Percentiles rank a stretch among this genome's conserved stretches.
Conservation (phyloP, 2,113 vertebrate genomes). For the Petrocephalus microphthalmus region DNA sequence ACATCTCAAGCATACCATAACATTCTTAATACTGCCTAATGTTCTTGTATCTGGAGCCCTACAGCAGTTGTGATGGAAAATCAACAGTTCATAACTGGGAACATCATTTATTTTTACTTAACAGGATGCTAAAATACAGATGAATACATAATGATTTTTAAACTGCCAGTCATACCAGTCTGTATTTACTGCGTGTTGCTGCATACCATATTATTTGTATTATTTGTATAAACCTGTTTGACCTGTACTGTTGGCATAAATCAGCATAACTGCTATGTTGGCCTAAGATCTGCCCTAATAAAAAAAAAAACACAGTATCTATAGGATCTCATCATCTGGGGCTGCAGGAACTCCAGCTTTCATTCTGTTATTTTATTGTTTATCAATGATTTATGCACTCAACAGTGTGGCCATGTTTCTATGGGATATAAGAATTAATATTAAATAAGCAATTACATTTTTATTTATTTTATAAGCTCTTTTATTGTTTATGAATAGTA, state of each 20-base stretch:
- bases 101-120: neutral
- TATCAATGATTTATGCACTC: neutral
- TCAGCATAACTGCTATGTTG: neutral
- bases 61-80: neutral
- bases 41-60: neutral
- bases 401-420: neutral
- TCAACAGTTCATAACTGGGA: neutral
- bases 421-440: neutral
- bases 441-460: neutral
- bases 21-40: neutral
- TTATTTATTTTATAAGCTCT: neutral
- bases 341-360: neutral
- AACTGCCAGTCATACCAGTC: neutral
- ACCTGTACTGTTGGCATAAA: neutral
- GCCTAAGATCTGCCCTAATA: neutral
- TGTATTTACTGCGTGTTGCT: neutral
- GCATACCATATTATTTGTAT: neutral
- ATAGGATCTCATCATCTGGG: neutral
- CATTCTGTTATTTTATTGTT: neutral
- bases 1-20: neutral
- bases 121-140: neutral
- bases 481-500: neutral
- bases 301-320: neutral
- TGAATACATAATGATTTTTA: neutral
- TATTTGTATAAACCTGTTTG: neutral